Evolutionary conservation across 2,888 invertebrate species (phyloP).

Genomic region (Entomobrya multifasciata): DNA sequence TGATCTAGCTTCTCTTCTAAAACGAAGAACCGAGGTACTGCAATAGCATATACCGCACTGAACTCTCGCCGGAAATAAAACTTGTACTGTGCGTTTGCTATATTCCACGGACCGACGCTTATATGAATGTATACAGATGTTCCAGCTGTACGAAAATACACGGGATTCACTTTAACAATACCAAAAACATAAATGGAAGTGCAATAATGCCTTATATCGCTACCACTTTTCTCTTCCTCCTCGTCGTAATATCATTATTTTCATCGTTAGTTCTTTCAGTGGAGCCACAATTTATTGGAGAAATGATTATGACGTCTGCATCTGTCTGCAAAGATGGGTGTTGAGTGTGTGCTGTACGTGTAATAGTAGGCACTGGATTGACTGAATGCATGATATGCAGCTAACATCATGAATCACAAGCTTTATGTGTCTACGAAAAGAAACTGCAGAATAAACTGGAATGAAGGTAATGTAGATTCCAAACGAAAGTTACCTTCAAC

Average conservation of each 20-base stretch:
- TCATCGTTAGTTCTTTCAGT: conserved; percentile 14
- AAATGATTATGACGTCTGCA: conserved; percentile 39
- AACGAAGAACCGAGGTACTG: neutral
- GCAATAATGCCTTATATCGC: conserved; percentile 13
- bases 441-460: no score
- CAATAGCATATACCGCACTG: neutral
- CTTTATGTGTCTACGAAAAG: no score
- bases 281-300: conserved; percentile 40
- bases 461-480: no score
- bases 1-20: neutral
- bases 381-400: no score
- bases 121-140: no score
- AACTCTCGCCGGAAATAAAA: conserved; percentile 29
- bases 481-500: neutral
- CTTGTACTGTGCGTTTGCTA: conserved; percentile 2
- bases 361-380: neutral
- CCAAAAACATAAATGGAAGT: neutral
- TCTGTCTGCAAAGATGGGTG: neutral
- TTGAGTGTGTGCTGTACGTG: no score
- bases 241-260: conserved; percentile 21
- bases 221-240: conserved; percentile 10
- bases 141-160: conserved; percentile 1
- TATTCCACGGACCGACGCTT: neutral
- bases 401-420: no score
- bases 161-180: neutral